phyloP scores from a whole-genome alignment of 2,113 vertebrate species.

The Peromyscus polionotus region DNA sequence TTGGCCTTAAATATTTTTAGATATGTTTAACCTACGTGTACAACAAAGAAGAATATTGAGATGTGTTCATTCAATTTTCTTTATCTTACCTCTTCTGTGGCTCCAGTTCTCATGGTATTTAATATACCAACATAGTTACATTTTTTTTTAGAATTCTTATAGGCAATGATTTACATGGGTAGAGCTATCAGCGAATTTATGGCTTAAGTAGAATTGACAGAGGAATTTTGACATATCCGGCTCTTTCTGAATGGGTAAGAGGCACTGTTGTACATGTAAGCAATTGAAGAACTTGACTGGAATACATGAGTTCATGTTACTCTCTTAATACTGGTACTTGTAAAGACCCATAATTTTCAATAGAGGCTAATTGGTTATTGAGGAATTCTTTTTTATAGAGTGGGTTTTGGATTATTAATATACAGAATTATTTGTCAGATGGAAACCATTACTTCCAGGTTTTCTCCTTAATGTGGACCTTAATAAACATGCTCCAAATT shows the following conservation, averaged over 20 bases:
- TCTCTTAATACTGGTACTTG: slow-evolving; percentile 19
- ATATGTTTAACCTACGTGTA: not conserved
- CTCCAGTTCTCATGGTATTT: not conserved
- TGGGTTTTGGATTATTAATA: not conserved
- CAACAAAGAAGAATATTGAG: not conserved
- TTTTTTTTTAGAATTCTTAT: slow-evolving; percentile 12
- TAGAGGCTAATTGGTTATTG: not conserved
- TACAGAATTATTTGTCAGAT: not conserved
- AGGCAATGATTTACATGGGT: not conserved
- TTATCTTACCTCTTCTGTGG: not conserved
- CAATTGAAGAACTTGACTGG: not conserved
- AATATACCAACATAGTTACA: not conserved
- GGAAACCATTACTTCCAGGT: not conserved
- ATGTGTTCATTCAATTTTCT: not conserved
- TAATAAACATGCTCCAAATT: not conserved
- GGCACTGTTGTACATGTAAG: slow-evolving; percentile 19
- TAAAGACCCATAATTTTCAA: not conserved
- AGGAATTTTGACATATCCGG: not conserved
- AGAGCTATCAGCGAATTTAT: not conserved
- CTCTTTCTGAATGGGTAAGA: not conserved
- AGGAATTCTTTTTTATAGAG: not conserved
- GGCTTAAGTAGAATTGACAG: not conserved
- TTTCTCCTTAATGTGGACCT: not conserved
- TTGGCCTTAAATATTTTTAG: not conserved
- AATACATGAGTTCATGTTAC: not conserved